Evolutionary conservation across 2,888 invertebrate species (phyloP).

Genomic region (Oithona nana): DNA sequence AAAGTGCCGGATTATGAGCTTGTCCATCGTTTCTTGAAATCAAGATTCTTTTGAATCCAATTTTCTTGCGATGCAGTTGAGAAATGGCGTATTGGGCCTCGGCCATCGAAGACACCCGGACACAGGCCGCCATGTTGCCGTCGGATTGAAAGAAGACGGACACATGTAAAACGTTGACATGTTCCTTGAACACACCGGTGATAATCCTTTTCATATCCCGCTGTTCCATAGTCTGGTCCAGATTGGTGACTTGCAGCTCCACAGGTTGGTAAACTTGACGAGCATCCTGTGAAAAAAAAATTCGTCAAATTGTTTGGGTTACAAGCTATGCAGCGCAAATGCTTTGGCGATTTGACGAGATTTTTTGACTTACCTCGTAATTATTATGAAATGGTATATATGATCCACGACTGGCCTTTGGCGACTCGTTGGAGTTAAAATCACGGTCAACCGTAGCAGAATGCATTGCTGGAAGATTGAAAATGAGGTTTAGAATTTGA

Average conservation of each 20-base stretch:
- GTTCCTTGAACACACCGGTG: slow-evolving; percentile 41
- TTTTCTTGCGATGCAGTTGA: slow-evolving; percentile 57
- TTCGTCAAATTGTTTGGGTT: background rate
- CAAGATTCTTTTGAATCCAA: slow-evolving; percentile 58
- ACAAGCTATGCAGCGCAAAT: too few relatives aligned
- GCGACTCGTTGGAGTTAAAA: too few relatives aligned
- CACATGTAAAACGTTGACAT: slow-evolving; percentile 37
- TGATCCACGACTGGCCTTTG: too few relatives aligned
- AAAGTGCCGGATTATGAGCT: background rate
- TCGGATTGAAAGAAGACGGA: slow-evolving; percentile 43
- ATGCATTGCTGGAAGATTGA: too few relatives aligned
- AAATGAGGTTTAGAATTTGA: too few relatives aligned
- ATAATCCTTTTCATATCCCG: slow-evolving; percentile 45
- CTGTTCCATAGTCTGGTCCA: slow-evolving; percentile 46
- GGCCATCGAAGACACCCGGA: slow-evolving; percentile 46
- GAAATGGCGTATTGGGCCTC: slow-evolving; percentile 45
- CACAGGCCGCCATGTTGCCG: slow-evolving; percentile 45
- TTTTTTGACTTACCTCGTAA: too few relatives aligned
- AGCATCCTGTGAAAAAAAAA: background rate
- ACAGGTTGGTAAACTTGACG: slow-evolving; percentile 27
- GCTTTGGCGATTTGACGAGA: too few relatives aligned
- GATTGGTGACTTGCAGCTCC: slow-evolving; percentile 44
- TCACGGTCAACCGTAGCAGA: too few relatives aligned
- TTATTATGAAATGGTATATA: too few relatives aligned
- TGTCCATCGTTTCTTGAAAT: slow-evolving; percentile 28